phyloP scores from a whole-genome alignment of 2,113 vertebrate species.

The Hiodon alosoides region DNA sequence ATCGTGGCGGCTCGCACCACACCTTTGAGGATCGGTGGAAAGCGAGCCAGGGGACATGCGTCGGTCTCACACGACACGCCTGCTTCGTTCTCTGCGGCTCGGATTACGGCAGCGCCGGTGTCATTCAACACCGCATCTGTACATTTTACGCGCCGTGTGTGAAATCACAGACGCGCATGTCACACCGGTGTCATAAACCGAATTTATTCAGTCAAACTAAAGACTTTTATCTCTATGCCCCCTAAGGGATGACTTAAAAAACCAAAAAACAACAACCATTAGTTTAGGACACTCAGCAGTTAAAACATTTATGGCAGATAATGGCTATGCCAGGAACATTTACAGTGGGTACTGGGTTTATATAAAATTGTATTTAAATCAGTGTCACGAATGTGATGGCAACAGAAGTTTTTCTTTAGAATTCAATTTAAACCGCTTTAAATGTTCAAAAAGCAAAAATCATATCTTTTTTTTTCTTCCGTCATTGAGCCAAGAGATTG shows the following conservation, averaged over 20 bases:
- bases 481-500: too few species aligned
- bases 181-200: constrained; percentile 62
- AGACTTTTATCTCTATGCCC: constrained; percentile 50
- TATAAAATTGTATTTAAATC: too few species aligned
- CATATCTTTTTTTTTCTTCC: constrained; percentile 4
- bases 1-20: constrained; percentile 57
- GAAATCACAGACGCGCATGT: constrained; percentile 73
- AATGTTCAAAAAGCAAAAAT: constrained; percentile 52
- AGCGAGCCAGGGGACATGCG: constrained; percentile 44
- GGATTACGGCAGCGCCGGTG: constrained; percentile 56
- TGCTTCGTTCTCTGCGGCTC: constrained; percentile 61
- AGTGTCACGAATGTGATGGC: too few species aligned
- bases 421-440: constrained; percentile 40
- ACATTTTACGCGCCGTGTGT: constrained; percentile 71
- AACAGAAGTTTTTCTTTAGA: constrained; percentile 25
- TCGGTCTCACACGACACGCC: constrained; percentile 43
- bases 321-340: too few species aligned
- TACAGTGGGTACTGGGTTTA: too few species aligned
- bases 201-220: constrained; percentile 61
- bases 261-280: constrained; percentile 49
- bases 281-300: constrained; percentile 38
- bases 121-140: constrained; percentile 70
- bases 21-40: constrained; percentile 50
- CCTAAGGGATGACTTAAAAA: constrained; percentile 21
- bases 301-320: background rate